Conservation (phyloP, 2,797 vertebrate genomes). For the Odontamblyopus lacepedii region DNA sequence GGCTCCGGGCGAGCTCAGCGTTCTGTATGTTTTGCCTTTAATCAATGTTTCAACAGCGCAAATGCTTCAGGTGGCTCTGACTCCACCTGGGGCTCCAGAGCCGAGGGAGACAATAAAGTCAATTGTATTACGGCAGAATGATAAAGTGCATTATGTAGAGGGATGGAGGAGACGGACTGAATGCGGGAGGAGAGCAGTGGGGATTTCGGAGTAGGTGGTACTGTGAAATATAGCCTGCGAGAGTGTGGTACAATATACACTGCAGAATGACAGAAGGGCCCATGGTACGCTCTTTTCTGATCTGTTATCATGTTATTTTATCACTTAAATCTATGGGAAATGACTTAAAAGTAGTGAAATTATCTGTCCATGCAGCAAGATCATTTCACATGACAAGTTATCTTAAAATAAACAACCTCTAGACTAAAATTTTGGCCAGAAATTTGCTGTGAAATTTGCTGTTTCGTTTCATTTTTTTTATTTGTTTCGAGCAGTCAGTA, state of each 20-base stretch:
- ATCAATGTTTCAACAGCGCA: conserved; percentile 19
- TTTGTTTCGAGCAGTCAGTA: too few species aligned
- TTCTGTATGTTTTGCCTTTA: conserved; percentile 6
- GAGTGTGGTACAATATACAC: background rate
- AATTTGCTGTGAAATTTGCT: too few species aligned
- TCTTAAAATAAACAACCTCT: too few species aligned
- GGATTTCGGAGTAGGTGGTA: background rate
- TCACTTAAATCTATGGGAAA: too few species aligned
- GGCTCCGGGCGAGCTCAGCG: background rate
- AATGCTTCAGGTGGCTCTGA: conserved; percentile 1
- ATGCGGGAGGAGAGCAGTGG: background rate
- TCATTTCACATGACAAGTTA: too few species aligned
- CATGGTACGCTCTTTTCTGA: too few species aligned
- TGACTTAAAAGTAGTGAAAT: too few species aligned
- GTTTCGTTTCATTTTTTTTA: too few species aligned
- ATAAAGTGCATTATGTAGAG: background rate
- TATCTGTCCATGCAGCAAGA: too few species aligned
- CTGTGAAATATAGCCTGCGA: background rate
- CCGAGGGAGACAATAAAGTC: conserved; percentile 6
- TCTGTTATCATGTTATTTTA: too few species aligned
- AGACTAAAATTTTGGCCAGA: too few species aligned
- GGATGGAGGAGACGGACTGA: background rate
- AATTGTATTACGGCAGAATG: conserved; percentile 11
- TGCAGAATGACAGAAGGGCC: too few species aligned
- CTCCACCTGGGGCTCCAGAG: background rate